Base-by-base conservation (phyloP, 2,888 invertebrate genomes). In the Thymelicus lineola region DNA sequence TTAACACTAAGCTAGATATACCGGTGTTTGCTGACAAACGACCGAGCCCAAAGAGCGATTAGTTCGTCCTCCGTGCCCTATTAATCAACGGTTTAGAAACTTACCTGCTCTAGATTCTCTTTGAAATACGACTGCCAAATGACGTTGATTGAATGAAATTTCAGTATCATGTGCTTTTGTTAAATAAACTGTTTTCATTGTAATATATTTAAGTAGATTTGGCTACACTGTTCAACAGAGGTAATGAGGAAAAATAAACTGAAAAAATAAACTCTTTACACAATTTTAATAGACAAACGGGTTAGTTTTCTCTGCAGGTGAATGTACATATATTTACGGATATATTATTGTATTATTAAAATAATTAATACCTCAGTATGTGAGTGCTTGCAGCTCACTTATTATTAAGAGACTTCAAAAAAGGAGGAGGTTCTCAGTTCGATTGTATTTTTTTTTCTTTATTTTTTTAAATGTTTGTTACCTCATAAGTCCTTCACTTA, bases 21-120 rank as follows among this genome's bases (percentile, higher is more conserved):
- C 68, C 55, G 61, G 45, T 73, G 69, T 72, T 71, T 63, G 59
- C 75, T 77, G 71, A 75, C 74, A 76, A 76, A 77, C 72, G 72
- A 72, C 71, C 71, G 57, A 61, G 68, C 71, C 63, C 66, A 55
- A 71, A 67, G 72, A 71, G 75, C 76, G 80, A 83, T 81, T 79
- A 83, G 79, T 77, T 76, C 76, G 77, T 79, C 82, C 82, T 77
- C 76, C 75, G 79, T 73, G 76, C 75, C 75, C 80, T 80, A 88
- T 88, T 85, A 86, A 88, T 87, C 82, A 86, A 77, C 74, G 80
- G 79, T 80, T 83, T 78, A 78, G 79, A 80, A 85, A 83, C 81
- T 81, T 80, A 80, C 79, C 80, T 81, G 77, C 77, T 76, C 80
- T 75, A 69, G 73, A 73, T 67, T 71, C 70, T 67, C 69, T 71